Conservation (phyloP, 2,888 invertebrate genomes). For the Dicycla oo region DNA sequence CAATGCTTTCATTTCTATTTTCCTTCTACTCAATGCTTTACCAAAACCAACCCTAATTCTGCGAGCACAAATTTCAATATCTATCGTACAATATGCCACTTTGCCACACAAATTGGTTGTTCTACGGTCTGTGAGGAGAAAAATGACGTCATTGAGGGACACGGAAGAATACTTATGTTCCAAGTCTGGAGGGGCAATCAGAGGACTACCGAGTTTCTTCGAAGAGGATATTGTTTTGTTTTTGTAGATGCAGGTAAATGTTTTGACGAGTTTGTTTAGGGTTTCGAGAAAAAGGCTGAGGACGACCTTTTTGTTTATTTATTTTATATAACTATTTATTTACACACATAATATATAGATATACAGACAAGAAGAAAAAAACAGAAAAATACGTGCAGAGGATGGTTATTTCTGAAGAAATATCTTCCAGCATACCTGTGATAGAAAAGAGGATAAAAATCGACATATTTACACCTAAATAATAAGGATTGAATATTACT, state of each 20-base stretch:
- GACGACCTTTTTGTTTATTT: no score
- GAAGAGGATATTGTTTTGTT: not conserved
- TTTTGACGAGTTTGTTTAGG: no score
- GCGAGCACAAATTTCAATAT: not conserved
- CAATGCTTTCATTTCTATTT: slow-evolving; percentile 16
- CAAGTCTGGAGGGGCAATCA: slow-evolving; percentile 18
- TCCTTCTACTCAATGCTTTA: not conserved
- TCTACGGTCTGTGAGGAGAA: slow-evolving; percentile 19
- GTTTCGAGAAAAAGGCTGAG: no score
- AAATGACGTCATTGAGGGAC: slow-evolving; percentile 32
- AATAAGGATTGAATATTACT: no score
- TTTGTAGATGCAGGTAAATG: not conserved
- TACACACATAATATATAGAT: no score
- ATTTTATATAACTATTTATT: no score
- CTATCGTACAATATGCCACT: not conserved
- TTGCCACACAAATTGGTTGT: slow-evolving; percentile 49
- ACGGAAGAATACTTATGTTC: slow-evolving; percentile 43
- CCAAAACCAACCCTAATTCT: not conserved
- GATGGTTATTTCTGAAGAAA: no score
- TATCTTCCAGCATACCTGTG: no score
- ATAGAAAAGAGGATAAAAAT: no score
- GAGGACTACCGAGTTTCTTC: not conserved
- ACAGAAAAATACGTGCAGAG: no score
- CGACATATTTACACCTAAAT: no score
- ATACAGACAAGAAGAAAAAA: no score